Conservation (phyloP, 2,888 invertebrate genomes). For the Tinea pellionella region DNA sequence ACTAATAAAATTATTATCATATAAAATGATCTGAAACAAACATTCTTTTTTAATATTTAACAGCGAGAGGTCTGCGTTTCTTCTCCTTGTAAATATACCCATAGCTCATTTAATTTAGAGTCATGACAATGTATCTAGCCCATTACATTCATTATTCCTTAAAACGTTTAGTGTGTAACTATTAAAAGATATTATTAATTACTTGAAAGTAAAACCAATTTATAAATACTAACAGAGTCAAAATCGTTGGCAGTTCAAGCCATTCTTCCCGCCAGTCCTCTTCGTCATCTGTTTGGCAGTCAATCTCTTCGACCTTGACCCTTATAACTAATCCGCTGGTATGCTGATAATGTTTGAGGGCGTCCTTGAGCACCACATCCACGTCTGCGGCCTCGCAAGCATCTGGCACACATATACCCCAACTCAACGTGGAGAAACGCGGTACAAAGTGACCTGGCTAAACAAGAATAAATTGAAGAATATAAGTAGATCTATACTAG, state of each 20-base stretch:
- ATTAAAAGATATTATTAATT: background rate
- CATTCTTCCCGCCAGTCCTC: constrained; percentile 44
- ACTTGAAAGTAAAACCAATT: constrained; percentile 1
- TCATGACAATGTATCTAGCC: too few relatives aligned
- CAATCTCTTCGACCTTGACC: constrained; percentile 72
- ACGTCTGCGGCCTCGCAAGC: constrained; percentile 72
- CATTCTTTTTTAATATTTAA: too few relatives aligned
- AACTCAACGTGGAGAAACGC: constrained; percentile 76
- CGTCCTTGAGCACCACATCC: constrained; percentile 65
- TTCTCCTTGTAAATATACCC: too few relatives aligned
- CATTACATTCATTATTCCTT: too few relatives aligned
- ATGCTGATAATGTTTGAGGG: constrained; percentile 71
- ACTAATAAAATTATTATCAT: constrained; percentile 46
- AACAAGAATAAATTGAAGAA: constrained; percentile 29
- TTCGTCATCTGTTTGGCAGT: constrained; percentile 68
- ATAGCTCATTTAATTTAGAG: too few relatives aligned
- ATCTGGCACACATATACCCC: constrained; percentile 77
- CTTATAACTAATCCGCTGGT: constrained; percentile 68
- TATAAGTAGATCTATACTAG: background rate
- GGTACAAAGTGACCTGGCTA: constrained; percentile 81
- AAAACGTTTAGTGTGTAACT: too few relatives aligned
- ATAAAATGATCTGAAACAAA: constrained; percentile 48
- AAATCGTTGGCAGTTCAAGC: constrained; percentile 44
- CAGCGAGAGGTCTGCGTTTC: too few relatives aligned
- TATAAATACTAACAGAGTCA: constrained; percentile 46